Evolutionary conservation across 2,113 vertebrate species (phyloP).

Genomic region (Ranitomeya variabilis): DNA sequence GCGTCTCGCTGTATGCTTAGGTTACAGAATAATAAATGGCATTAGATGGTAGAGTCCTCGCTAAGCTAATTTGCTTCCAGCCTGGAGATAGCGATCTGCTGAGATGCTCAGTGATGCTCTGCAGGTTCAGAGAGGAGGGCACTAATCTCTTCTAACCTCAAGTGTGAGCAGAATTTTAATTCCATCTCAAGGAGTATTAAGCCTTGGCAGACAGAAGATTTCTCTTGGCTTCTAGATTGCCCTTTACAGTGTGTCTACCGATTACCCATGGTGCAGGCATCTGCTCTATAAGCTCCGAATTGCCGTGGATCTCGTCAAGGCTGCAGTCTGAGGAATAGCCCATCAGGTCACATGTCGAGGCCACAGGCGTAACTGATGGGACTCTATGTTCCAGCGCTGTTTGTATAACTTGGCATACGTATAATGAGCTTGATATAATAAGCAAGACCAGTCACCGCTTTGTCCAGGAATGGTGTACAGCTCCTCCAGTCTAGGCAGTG

Average conservation of each 20-base stretch:
- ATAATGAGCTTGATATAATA: background rate
- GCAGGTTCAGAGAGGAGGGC: background rate
- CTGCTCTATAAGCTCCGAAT: background rate
- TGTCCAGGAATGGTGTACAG: too few species aligned
- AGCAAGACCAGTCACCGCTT: background rate
- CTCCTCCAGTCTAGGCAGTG: too few species aligned
- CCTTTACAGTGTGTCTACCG: background rate
- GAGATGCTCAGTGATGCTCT: slow-evolving; percentile 17
- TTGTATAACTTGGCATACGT: background rate
- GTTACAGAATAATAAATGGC: background rate
- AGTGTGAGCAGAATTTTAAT: slow-evolving; percentile 41
- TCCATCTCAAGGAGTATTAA: slow-evolving; percentile 27
- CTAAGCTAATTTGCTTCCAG: slow-evolving; percentile 27
- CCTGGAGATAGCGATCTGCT: slow-evolving; percentile 1
- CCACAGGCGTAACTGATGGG: background rate
- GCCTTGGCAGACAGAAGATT: background rate
- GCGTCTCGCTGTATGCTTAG: background rate
- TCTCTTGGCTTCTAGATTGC: background rate
- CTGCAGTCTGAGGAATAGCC: background rate
- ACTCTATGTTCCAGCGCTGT: background rate
- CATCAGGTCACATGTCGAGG: background rate
- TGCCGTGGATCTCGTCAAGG: background rate
- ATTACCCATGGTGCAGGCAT: background rate
- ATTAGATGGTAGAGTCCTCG: background rate
- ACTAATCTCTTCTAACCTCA: slow-evolving; percentile 26